Evolutionary conservation across 2,797 vertebrate genomes (phyloP).

Genomic region (Enteromius unitaeniatus): DNA sequence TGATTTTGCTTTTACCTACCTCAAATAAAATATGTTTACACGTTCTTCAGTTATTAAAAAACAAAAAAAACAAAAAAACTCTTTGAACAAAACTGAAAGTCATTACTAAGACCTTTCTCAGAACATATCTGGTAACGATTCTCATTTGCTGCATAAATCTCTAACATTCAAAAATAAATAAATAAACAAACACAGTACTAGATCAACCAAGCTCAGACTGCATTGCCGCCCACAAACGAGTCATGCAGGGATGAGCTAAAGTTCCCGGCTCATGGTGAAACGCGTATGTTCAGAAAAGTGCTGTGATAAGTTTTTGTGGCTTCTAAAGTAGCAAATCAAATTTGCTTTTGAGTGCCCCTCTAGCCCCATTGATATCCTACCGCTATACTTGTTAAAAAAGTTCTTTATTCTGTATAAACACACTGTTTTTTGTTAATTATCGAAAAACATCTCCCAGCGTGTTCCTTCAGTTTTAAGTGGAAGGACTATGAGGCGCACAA

Average conservation of each 20-base stretch:
- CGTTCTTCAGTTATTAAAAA: not conserved
- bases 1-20: not conserved
- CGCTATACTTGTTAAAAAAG: conserved; percentile 30
- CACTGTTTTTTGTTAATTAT: conserved; percentile 56
- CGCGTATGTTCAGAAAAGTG: not conserved
- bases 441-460: conserved; percentile 54
- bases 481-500: not conserved
- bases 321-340: not conserved
- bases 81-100: not conserved
- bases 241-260: not conserved
- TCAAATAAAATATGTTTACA: not conserved
- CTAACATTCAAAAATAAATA: not conserved
- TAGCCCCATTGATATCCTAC: not conserved
- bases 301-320: not conserved
- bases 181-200: not conserved
- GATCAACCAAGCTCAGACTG: not conserved
- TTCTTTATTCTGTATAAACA: conserved; percentile 13
- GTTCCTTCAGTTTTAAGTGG: conserved; percentile 14
- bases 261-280: not conserved
- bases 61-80: no score
- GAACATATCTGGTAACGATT: not conserved
- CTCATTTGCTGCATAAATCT: not conserved
- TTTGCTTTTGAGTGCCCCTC: not conserved
- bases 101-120: not conserved
- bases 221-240: not conserved